Evolutionary conservation across 2,113 vertebrate genomes (phyloP).

Genomic region (Ammodytes marinus): DNA sequence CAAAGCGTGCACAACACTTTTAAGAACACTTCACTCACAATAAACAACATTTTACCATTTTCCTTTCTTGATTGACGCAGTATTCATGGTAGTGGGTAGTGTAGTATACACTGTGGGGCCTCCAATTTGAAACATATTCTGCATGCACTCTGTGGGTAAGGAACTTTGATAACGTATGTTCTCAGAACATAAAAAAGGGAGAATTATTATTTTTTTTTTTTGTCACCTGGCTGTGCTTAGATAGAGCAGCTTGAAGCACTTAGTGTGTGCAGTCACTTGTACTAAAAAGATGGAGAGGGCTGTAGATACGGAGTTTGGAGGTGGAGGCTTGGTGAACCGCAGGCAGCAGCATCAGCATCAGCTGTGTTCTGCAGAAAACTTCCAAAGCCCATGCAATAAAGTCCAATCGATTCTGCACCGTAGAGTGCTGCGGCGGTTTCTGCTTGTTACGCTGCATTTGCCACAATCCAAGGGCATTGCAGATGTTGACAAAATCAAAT

Average conservation of each 20-base stretch:
- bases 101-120: not conserved
- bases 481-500: not conserved
- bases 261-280: conserved; percentile 26
- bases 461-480: not conserved
- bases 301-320: conserved; percentile 34
- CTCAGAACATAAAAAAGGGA: not conserved
- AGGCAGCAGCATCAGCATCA: conserved; percentile 4
- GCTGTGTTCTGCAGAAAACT: conserved; percentile 21
- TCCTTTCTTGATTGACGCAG: not conserved
- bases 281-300: conserved; percentile 42
- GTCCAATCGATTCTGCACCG: not conserved
- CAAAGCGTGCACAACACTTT: not conserved
- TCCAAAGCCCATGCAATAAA: not conserved
- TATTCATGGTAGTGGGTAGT: conserved; percentile 7
- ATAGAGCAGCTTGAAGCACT: conserved; percentile 39
- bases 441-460: not conserved
- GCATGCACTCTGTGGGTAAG: not conserved
- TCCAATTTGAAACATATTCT: not conserved
- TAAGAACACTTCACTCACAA: conserved; percentile 6
- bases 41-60: conserved; percentile 29
- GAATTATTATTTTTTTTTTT: not conserved
- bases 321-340: conserved; percentile 23
- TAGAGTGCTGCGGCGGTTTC: not conserved
- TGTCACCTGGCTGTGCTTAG: conserved; percentile 45
- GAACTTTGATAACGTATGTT: conserved; percentile 19